Conservation (phyloP, 2,888 invertebrate genomes). For the Mythimna lalbum region DNA sequence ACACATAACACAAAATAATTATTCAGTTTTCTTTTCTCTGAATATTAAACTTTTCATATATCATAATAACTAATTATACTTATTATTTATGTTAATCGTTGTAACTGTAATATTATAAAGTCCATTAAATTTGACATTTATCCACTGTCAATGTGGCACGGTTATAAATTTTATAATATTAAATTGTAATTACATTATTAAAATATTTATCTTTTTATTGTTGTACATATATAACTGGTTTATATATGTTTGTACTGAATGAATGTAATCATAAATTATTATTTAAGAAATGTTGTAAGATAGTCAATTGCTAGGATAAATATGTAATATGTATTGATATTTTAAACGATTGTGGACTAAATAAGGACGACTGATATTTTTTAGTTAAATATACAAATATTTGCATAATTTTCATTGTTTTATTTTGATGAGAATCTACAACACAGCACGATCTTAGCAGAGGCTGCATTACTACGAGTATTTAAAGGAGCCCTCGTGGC, state of each 20-base stretch:
- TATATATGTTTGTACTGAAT: conserved; percentile 34
- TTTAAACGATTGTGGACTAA: conserved; percentile 39
- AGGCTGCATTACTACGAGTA: too few species aligned
- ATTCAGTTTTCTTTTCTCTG: not conserved
- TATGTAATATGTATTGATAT: conserved; percentile 6
- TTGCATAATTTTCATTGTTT: conserved; percentile 18
- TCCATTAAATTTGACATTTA: not conserved
- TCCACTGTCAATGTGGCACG: not conserved
- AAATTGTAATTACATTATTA: not conserved
- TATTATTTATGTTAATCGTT: not conserved
- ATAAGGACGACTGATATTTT: conserved; percentile 55
- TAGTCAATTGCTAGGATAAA: conserved; percentile 33
- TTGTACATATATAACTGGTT: conserved; percentile 22
- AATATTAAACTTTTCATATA: not conserved
- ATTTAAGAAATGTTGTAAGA: conserved; percentile 28
- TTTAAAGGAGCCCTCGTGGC: too few species aligned
- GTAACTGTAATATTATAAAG: not conserved
- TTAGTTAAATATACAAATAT: conserved; percentile 16
- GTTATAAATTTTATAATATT: not conserved
- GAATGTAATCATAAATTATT: conserved; percentile 13
- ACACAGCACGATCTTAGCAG: not conserved
- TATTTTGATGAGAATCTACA: not conserved
- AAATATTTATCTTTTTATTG: not conserved
- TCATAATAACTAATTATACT: not conserved
- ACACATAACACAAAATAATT: not conserved